Conservation (phyloP, 2,113 vertebrate genomes). For the Struthio camelus region DNA sequence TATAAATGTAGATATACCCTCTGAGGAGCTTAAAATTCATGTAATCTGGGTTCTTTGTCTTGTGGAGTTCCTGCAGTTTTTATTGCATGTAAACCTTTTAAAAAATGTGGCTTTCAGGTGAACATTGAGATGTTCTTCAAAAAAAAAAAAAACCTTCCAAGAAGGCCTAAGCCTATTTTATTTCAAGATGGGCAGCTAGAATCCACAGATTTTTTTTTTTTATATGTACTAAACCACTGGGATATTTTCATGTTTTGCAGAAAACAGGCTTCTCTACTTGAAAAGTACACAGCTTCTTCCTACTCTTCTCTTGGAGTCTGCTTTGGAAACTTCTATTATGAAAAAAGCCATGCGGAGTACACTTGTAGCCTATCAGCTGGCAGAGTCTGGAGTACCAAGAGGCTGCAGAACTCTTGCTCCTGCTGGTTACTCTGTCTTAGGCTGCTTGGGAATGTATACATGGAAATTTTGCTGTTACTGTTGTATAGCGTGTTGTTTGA, state of each 20-base stretch:
- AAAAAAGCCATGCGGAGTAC: rapidly evolving
- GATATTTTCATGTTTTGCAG: not conserved
- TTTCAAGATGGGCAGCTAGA: not conserved
- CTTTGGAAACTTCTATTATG: rapidly evolving
- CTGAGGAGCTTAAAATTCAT: not conserved
- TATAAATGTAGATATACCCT: not conserved
- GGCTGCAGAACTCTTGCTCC: not conserved
- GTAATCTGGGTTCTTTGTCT: not conserved
- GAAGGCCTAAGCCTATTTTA: not conserved
- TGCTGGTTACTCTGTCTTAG: not conserved
- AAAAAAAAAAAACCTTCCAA: not conserved
- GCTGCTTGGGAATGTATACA: not conserved
- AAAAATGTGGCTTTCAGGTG: not conserved
- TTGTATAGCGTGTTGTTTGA: not conserved
- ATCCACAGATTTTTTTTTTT: no score
- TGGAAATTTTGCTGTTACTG: not conserved
- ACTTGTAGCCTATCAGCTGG: no score
- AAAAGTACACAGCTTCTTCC: not conserved
- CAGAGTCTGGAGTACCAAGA: not conserved
- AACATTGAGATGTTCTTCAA: not conserved
- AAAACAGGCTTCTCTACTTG: not conserved
- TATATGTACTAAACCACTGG: not conserved
- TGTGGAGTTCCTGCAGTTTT: not conserved
- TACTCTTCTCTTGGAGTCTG: not conserved
- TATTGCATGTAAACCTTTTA: not conserved